These are phyloP conservation scores for Antennarius striatus DNA, from an alignment of 2,113 vertebrate genomes.

Conservation along the genomic window DNA sequence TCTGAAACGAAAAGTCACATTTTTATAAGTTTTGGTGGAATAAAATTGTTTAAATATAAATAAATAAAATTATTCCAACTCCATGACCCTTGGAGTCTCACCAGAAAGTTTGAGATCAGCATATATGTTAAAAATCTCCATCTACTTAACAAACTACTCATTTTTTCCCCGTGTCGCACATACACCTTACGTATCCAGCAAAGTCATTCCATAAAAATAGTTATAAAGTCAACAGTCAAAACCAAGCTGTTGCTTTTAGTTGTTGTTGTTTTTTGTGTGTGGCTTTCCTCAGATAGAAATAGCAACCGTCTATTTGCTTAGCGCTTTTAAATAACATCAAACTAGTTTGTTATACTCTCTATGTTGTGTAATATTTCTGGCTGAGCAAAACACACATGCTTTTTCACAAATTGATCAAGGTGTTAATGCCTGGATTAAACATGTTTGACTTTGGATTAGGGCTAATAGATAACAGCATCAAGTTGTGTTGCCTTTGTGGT, in stretches of 20 bases:
- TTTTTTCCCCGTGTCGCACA: slow-evolving; percentile 2
- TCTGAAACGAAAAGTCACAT: no score
- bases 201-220: slow-evolving; percentile 48
- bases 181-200: slow-evolving; percentile 9
- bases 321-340: slow-evolving; percentile 28
- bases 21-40: no score
- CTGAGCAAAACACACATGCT: no score
- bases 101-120: no score
- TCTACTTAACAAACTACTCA: background rate
- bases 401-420: slow-evolving; percentile 38
- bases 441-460: slow-evolving; percentile 58
- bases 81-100: no score
- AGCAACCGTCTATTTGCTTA: slow-evolving; percentile 32
- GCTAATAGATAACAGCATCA: slow-evolving; percentile 56
- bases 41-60: no score
- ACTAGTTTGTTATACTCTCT: slow-evolving; percentile 3
- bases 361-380: slow-evolving; percentile 4
- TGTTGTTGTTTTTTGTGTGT: slow-evolving; percentile 18
- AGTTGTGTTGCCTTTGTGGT: slow-evolving; percentile 56
- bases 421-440: slow-evolving; percentile 60
- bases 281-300: slow-evolving; percentile 30
- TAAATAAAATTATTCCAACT: no score
- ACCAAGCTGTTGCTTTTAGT: slow-evolving; percentile 34
- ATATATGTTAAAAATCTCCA: background rate
- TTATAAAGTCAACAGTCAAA: slow-evolving; percentile 42